These are phyloP conservation scores for Chrysopa pallens DNA, from an alignment of 1,140 invertebrate genomes.

Conservation along the genomic window DNA sequence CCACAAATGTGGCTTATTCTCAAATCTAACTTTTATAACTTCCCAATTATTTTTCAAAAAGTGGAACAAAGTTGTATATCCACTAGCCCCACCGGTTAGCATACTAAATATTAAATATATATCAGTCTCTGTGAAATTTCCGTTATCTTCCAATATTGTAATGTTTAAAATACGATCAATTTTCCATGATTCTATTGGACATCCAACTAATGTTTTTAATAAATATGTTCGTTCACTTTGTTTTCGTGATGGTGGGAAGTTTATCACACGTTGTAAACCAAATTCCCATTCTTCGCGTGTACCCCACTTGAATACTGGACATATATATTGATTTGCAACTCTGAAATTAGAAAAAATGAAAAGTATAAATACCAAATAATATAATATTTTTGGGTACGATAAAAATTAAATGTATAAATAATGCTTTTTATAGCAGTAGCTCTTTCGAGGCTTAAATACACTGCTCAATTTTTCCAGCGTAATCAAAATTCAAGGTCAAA, in stretches of 20 bases:
- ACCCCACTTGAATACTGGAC: conserved; percentile 60
- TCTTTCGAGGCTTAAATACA: no score
- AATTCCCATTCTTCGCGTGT: conserved; percentile 59
- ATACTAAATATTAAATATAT: conserved; percentile 51
- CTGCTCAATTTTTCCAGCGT: no score
- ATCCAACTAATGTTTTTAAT: conserved; percentile 53
- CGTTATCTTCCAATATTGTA: conserved; percentile 41
- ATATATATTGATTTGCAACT: conserved; percentile 49
- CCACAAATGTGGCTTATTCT: conserved; percentile 48
- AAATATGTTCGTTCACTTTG: conserved; percentile 54
- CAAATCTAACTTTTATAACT: conserved; percentile 38
- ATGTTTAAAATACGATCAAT: conserved; percentile 46
- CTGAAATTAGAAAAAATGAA: conserved; percentile 26
- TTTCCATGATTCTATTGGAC: conserved; percentile 44
- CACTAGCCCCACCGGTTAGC: conserved; percentile 41
- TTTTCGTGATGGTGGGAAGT: conserved; percentile 44
- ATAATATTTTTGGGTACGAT: no score
- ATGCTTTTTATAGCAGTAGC: no score
- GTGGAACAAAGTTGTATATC: conserved; percentile 47
- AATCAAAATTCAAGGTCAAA: no score
- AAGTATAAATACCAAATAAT: no score
- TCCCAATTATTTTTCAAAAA: conserved; percentile 48
- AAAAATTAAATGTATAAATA: no score
- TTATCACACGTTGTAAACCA: conserved; percentile 48
- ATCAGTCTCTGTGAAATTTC: conserved; percentile 53